phyloP scores from a whole-genome alignment of 2,888 invertebrate genomes.

The Branchinecta sandiegonensis region DNA sequence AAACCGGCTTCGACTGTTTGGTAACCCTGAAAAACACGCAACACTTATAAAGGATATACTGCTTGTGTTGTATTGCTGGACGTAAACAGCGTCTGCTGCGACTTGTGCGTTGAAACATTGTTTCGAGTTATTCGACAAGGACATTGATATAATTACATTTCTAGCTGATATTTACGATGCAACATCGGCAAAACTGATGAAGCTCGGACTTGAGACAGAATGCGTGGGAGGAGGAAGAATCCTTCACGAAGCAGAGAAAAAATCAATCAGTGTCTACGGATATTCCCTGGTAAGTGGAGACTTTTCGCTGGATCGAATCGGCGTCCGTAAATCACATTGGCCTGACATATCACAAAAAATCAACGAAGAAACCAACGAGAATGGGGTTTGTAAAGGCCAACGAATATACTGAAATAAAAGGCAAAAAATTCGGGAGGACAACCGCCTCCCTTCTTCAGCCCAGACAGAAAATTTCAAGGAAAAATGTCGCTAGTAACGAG shows the following conservation, averaged over 20 bases:
- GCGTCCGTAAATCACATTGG: too few species aligned
- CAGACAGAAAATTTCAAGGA: too few species aligned
- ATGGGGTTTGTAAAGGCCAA: too few species aligned
- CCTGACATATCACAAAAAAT: too few species aligned
- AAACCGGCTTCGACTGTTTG: background rate
- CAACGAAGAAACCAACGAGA: too few species aligned
- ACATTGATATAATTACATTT: slow-evolving; percentile 26
- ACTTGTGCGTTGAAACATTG: background rate
- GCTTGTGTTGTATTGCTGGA: too few species aligned
- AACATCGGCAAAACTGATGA: slow-evolving; percentile 37
- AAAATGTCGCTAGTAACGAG: too few species aligned
- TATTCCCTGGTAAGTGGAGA: slow-evolving; percentile 56
- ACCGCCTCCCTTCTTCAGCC: too few species aligned
- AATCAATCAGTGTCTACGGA: slow-evolving; percentile 74
- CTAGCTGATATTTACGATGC: slow-evolving; percentile 66
- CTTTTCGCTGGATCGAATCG: background rate
- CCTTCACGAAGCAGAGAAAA: slow-evolving; percentile 57
- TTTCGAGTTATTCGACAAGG: background rate
- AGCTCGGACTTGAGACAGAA: slow-evolving; percentile 49
- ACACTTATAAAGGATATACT: background rate
- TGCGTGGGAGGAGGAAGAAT: slow-evolving; percentile 89
- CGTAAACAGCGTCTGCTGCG: background rate
- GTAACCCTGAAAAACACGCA: background rate
- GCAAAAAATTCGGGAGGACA: too few species aligned
- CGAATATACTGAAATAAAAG: too few species aligned